Evolutionary conservation across 1,140 invertebrate species (phyloP), one percentile per base, ranked within the genome.

Genomic region (Dendroctonus ponderosae): DNA sequence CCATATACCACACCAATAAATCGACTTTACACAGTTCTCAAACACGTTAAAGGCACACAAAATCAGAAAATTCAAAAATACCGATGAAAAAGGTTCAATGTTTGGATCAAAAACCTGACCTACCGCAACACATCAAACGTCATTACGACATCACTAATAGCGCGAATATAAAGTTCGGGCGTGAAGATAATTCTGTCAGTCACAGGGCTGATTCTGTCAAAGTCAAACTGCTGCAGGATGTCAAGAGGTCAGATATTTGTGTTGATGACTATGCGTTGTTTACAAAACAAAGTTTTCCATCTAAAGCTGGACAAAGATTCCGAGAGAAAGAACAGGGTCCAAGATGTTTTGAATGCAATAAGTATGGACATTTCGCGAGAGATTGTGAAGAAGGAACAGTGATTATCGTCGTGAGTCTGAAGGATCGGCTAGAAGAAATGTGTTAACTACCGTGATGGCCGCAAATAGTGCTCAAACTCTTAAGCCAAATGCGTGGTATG

Each of bases 141-240:
- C n/a, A n/a, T n/a, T n/a, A n/a, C n/a, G n/a, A n/a, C n/a, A n/a
- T n/a, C n/a, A n/a, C n/a, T n/a, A n/a, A n/a, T n/a, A n/a, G n/a
- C n/a, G 43, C 7, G 43, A 44, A 44, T 44, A 7, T 7, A 44
- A 44, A 44, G 43, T 44, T 44, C 43, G n/a, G 43, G 43, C n/a
- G 43, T 44, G 43, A 44, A 44, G 7, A 44, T 44, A 44, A 44
- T n/a, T n/a, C n/a, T n/a, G n/a, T n/a, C n/a, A n/a, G n/a, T n/a
- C n/a, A n/a, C n/a, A n/a, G n/a, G n/a, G 43, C 43, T 44, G n/a
- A 44, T 44, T 7, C 43, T n/a, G n/a, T 44, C 7, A 44, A 44
- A 44, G 43, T 44, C n/a, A 44, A 44, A 44, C 43, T 44, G 7
- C n/a, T 44, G 43, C 43, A 44, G n/a, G 43, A 44, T 44, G 43